These are phyloP conservation scores for Dendrolimus kikuchii DNA, from an alignment of 1,140 invertebrate species.

Conservation along the genomic window DNA sequence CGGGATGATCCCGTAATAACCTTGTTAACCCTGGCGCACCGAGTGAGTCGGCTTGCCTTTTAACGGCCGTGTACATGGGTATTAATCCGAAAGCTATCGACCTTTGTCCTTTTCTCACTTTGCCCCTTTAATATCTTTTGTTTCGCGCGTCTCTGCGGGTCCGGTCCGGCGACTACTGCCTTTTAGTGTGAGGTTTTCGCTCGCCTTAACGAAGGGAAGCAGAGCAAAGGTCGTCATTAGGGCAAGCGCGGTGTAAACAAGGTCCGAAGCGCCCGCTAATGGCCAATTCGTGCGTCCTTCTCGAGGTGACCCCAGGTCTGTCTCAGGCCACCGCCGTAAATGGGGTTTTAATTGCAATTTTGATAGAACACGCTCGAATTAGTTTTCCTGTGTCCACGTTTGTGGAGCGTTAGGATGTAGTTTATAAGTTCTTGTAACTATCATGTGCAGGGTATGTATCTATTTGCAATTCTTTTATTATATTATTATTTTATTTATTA, in stretches of 20 bases:
- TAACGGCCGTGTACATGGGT: conserved; percentile 64
- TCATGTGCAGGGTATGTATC: background rate
- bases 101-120: conserved; percentile 54
- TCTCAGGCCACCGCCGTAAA: conserved; percentile 55
- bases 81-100: conserved; percentile 68
- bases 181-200: conserved; percentile 71
- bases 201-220: conserved; percentile 73
- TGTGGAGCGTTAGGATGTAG: conserved; percentile 3
- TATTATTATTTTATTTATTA: no score
- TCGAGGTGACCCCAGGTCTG: conserved; percentile 64
- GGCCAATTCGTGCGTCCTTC: conserved; percentile 65
- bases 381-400: conserved; percentile 44
- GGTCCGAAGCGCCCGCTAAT: conserved; percentile 70
- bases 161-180: conserved; percentile 50
- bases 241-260: conserved; percentile 72
- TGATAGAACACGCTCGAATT: conserved; percentile 60
- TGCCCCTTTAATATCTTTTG: conserved; percentile 30
- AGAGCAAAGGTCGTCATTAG: conserved; percentile 73
- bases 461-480: no score
- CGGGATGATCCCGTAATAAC: conserved; percentile 70
- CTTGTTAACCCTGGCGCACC: conserved; percentile 67
- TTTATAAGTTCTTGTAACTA: conserved; percentile 1
- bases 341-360: conserved; percentile 70
- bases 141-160: conserved; percentile 50
- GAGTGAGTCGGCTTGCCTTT: conserved; percentile 61